A percentile compares a stretch with the other conserved stretches of the same genome.
These are phyloP conservation scores for Masticophis lateralis DNA, from an alignment of 2,797 vertebrate genomes.

Conservation along the genomic window DNA sequence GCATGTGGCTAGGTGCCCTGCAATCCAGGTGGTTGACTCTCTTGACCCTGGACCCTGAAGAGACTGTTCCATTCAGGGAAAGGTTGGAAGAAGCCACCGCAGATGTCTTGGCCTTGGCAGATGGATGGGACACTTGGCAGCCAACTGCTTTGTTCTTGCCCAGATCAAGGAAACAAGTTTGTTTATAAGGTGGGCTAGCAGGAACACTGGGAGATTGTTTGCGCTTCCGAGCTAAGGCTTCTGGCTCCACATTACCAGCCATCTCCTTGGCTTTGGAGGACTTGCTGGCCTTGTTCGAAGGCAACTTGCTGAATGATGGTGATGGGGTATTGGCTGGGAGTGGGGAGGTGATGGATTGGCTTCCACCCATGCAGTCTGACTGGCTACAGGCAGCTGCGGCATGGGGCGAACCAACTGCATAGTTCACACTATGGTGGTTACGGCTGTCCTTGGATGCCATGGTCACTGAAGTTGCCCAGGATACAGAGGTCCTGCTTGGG, in stretches of 20 bases:
- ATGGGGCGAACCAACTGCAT: constrained; percentile 69
- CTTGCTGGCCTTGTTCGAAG: constrained; percentile 80
- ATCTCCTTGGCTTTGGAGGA: constrained; percentile 79
- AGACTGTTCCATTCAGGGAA: constrained; percentile 81
- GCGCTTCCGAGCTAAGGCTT: constrained; percentile 77
- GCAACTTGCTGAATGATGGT: constrained; percentile 73
- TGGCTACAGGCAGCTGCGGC: constrained; percentile 70
- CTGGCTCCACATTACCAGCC: constrained; percentile 42
- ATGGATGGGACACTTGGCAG: constrained; percentile 45
- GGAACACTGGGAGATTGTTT: constrained; percentile 75
- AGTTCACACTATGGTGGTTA: constrained; percentile 55
- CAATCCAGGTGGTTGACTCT: constrained; percentile 71
- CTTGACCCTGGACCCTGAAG: constrained; percentile 72
- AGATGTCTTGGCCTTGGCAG: constrained; percentile 68
- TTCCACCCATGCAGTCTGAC: constrained; percentile 75
- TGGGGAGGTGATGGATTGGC: constrained; percentile 71
- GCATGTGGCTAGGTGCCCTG: constrained; percentile 60
- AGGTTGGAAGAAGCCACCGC: constrained; percentile 77
- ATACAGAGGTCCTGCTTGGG: constrained; percentile 18
- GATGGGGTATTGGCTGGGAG: constrained; percentile 70
- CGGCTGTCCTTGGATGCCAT: constrained; percentile 67
- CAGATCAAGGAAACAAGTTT: constrained; percentile 80
- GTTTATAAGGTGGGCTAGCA: constrained; percentile 78
- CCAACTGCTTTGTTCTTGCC: constrained; percentile 74
- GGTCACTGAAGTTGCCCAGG: constrained; percentile 44